phyloP scores from a whole-genome alignment of 2,113 vertebrate species.

The Macaca fascicularis region T2T-MFA8v1.1 NC_088395.1:9996001-9996500 shows the following conservation, averaged over 20 bases:
- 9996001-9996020: neutral
- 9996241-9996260: too few species aligned
- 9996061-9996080: neutral
- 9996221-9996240: neutral
- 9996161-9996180: constrained; percentile 9
- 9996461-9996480: neutral
- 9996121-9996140: neutral
- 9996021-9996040: neutral
- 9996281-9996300: neutral
- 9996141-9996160: neutral
- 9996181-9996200: constrained; percentile 24
- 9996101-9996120: neutral
- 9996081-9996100: neutral
- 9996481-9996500: neutral
- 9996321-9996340: neutral
- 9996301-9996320: neutral
- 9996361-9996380: neutral
- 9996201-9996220: neutral
- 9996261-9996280: too few species aligned
- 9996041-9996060: neutral
- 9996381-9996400: neutral
- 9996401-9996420: neutral
- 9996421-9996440: neutral
- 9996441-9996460: neutral
- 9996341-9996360: neutral